Evolutionary conservation across 2,113 vertebrate genomes (phyloP).

Genomic region (Melanerpes formicivorus): DNA sequence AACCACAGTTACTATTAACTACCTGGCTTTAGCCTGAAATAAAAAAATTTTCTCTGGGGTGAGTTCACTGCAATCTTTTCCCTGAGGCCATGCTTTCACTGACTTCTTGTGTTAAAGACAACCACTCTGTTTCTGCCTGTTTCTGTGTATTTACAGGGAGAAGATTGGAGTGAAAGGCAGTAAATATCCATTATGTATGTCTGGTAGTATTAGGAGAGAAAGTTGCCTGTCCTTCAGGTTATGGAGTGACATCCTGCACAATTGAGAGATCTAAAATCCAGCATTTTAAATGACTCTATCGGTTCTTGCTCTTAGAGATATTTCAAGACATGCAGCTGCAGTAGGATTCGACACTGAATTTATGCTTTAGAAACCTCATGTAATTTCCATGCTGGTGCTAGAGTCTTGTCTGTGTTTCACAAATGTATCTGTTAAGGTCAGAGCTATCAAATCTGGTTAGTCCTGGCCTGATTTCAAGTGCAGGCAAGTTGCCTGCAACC

Average conservation of each 20-base stretch:
- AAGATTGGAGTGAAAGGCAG: background rate
- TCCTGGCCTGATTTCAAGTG: background rate
- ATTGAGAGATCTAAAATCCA: background rate
- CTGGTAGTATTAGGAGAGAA: background rate
- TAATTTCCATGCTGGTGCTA: background rate
- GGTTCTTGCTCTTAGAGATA: background rate
- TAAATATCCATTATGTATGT: background rate
- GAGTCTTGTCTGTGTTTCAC: background rate
- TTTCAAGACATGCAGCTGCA: background rate
- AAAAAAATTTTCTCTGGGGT: background rate
- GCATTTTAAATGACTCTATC: background rate
- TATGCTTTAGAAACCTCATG: background rate
- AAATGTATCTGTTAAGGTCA: background rate
- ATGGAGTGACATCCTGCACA: background rate
- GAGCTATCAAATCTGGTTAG: conserved; percentile 4
- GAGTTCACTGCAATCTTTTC: background rate
- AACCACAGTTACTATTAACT: background rate
- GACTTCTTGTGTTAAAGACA: background rate
- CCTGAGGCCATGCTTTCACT: background rate
- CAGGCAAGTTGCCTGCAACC: background rate
- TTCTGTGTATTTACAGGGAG: background rate
- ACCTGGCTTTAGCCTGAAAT: background rate
- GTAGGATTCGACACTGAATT: background rate
- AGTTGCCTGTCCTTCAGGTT: background rate
- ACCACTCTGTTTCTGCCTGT: background rate